phyloP scores from a whole-genome alignment of 2,888 invertebrate species.

The Drosophila nr. medialis region DNA sequence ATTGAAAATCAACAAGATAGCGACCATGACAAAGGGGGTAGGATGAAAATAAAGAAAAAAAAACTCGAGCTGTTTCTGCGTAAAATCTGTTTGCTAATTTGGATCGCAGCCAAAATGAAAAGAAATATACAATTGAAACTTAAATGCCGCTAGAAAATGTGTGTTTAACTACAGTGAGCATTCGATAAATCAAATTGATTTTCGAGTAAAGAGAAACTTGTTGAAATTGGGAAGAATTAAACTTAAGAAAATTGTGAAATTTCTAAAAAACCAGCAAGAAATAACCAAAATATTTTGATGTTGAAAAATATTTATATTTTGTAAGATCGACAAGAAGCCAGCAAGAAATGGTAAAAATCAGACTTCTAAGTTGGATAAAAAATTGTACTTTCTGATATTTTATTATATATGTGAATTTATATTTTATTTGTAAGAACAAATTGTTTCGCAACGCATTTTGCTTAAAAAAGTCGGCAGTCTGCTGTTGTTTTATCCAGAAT shows the following conservation, averaged over 20 bases:
- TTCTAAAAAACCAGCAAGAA: neutral
- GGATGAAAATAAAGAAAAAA: conserved; percentile 7
- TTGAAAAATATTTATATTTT: neutral
- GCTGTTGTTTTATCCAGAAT: neutral
- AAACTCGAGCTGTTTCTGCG: conserved; percentile 42
- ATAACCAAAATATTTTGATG: neutral
- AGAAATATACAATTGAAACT: conserved; percentile 55
- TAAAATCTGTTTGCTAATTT: conserved; percentile 73
- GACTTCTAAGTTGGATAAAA: neutral
- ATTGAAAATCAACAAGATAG: conserved; percentile 65
- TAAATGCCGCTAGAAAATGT: conserved; percentile 33
- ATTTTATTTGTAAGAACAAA: neutral
- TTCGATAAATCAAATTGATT: conserved; percentile 28
- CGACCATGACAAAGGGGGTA: conserved; percentile 12
- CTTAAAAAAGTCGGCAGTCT: neutral
- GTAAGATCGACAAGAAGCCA: neutral
- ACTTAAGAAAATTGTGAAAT: no score
- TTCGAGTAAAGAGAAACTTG: neutral
- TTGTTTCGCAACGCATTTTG: neutral
- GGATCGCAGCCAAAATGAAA: conserved; percentile 66
- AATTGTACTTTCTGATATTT: neutral
- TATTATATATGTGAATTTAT: neutral
- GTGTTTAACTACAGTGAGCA: conserved; percentile 52
- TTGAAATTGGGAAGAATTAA: neutral
- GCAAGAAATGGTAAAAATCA: neutral